Conservation (phyloP, 1,140 invertebrate species). For the Bombus turneri region DNA sequence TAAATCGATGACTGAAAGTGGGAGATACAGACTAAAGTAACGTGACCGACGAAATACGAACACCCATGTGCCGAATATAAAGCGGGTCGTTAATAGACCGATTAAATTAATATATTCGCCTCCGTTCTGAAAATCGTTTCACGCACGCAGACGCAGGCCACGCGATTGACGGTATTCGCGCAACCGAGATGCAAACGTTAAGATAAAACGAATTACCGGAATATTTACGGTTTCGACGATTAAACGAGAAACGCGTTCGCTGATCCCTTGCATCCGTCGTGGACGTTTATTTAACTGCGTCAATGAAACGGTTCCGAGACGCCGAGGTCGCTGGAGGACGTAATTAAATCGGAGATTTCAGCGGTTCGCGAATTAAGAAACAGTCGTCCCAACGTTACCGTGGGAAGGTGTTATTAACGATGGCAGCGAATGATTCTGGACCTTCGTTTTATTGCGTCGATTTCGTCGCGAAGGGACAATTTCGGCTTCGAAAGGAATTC, state of each 20-base stretch:
- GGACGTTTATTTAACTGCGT: slow-evolving; percentile 38
- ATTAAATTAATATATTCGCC: slow-evolving; percentile 81
- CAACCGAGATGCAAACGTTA: slow-evolving; percentile 26
- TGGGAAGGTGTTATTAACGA: slow-evolving; percentile 22
- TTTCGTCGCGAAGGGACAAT: background rate
- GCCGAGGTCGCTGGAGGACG: background rate
- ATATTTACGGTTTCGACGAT: slow-evolving; percentile 51
- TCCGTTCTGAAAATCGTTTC: slow-evolving; percentile 35
- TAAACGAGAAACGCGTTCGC: slow-evolving; percentile 16
- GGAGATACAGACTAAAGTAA: slow-evolving; percentile 12
- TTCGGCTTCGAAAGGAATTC: no score
- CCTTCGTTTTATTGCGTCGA: background rate
- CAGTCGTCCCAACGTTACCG: background rate
- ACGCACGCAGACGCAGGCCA: slow-evolving; percentile 2
- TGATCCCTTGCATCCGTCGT: background rate
- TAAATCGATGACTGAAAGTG: slow-evolving; percentile 24
- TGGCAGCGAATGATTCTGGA: background rate
- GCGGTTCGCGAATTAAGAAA: slow-evolving; percentile 14
- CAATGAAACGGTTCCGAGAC: slow-evolving; percentile 18
- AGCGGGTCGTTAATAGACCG: slow-evolving; percentile 75
- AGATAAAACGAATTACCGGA: slow-evolving; percentile 40
- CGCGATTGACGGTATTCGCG: slow-evolving; percentile 7
- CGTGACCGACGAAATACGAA: background rate
- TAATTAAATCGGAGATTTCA: slow-evolving; percentile 33
- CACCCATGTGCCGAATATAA: slow-evolving; percentile 57